Percentiles rank a stretch among this genome's conserved stretches.
phyloP scores from a whole-genome alignment of 2,888 invertebrate species.

The Lottia scabra region DNA sequence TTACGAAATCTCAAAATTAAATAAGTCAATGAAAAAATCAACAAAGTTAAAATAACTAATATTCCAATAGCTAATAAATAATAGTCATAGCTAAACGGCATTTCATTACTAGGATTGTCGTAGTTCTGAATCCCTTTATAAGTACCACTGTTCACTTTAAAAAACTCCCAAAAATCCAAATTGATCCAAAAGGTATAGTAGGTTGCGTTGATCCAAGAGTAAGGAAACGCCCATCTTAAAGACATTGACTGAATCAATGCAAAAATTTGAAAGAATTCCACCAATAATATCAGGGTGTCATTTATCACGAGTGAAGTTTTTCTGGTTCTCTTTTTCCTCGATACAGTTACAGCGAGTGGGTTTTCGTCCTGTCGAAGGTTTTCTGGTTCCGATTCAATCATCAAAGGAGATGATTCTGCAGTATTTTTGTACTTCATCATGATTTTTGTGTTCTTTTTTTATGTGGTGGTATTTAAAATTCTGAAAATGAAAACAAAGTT shows the following conservation, averaged over 20 bases:
- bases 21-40: constrained; percentile 36
- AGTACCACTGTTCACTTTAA: constrained; percentile 47
- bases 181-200: constrained; percentile 58
- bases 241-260: constrained; percentile 60
- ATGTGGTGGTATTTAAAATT: too few species aligned
- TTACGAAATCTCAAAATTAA: constrained; percentile 39
- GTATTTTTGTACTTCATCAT: neutral
- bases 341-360: constrained; percentile 9
- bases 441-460: too few species aligned
- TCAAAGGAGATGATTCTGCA: constrained; percentile 6
- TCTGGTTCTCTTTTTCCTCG: constrained; percentile 38
- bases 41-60: neutral
- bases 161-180: constrained; percentile 61
- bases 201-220: constrained; percentile 45
- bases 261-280: constrained; percentile 59
- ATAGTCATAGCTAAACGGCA: constrained; percentile 46
- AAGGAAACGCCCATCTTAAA: constrained; percentile 61
- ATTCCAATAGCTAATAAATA: constrained; percentile 51
- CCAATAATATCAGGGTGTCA: constrained; percentile 47
- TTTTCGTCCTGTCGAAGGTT: neutral
- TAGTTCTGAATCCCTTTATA: constrained; percentile 51
- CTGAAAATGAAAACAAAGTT: too few species aligned
- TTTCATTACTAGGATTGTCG: constrained; percentile 45
- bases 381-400: neutral
- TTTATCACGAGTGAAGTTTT: constrained; percentile 52